Evolutionary conservation across 1,140 invertebrate species (phyloP), one percentile per base, ranked within the genome.

Genomic region (Drepana arcuata): DNA sequence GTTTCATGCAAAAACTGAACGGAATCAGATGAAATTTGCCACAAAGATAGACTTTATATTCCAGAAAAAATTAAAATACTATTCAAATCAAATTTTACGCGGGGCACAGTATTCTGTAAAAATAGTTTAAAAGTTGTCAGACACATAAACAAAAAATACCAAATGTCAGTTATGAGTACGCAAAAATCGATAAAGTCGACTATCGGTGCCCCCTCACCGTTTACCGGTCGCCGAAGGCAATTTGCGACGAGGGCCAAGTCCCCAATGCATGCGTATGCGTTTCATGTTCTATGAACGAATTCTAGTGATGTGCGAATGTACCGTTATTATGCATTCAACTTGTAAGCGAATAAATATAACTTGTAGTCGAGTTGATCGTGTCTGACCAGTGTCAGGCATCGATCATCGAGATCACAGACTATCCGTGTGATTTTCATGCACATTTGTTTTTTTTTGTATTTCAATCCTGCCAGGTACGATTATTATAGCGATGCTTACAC

Each of bases 391-490:
- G 46, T 46, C 49, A n/a, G 49, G 48, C 50, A 64, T 46, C 36
- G 45, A 57, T 61, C 63, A 26, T 34, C 13, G 21, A 28, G 26
- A 41, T 16, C 21, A 26, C 48, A 40, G 33, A 27, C 39, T 47
- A 60, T 67, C 40, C 58, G 57, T 64, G 63, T 68, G 58, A 77
- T 70, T 67, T 77, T 74, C 47, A 62, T 70, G 56, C 51, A 69
- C 57, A 67, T 69, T n/a, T n/a, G n/a, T n/a, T n/a, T n/a, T n/a
- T n/a, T n/a, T n/a, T n/a, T n/a, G n/a, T n/a, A n/a, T n/a, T n/a
- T n/a, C n/a, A n/a, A n/a, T n/a, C n/a, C n/a, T n/a, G n/a, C n/a
- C n/a, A n/a, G n/a, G n/a, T n/a, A n/a, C n/a, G n/a, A n/a, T n/a
- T n/a, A n/a, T n/a, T n/a, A n/a, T n/a, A n/a, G n/a, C n/a, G n/a